phyloP scores from a whole-genome alignment of 2,888 invertebrate species.

The Nowickia ferox region DNA sequence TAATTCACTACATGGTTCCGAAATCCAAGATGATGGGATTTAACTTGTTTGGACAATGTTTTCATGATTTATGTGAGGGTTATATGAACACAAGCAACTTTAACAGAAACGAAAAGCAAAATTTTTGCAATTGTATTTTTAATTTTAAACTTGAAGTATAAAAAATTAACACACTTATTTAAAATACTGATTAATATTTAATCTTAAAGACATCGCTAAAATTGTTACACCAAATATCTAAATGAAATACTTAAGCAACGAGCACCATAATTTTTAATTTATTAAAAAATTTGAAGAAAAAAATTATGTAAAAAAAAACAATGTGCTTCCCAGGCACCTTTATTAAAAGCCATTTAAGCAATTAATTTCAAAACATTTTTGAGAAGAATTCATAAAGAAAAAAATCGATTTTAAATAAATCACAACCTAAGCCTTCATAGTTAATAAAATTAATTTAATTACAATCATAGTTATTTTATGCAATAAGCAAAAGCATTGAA shows the following conservation, averaged over 20 bases:
- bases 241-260: conserved; percentile 7
- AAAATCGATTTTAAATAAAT: background rate
- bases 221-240: background rate
- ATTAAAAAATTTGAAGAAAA: background rate
- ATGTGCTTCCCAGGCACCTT: background rate
- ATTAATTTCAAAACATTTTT: background rate
- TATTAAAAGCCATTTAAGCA: background rate
- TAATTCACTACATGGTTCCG: too few relatives aligned
- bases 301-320: background rate
- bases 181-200: conserved; percentile 24
- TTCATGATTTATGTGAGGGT: too few relatives aligned
- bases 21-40: too few relatives aligned
- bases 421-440: conserved; percentile 34
- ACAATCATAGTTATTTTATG: conserved; percentile 19
- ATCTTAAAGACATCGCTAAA: background rate
- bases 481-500: conserved; percentile 17
- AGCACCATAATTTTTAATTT: background rate
- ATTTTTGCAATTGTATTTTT: background rate
- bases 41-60: too few relatives aligned
- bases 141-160: too few relatives aligned
- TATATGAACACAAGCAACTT: too few relatives aligned
- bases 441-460: conserved; percentile 56
- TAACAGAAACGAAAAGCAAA: too few relatives aligned
- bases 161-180: background rate
- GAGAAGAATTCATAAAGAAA: background rate